A percentile compares a stretch with the other conserved stretches of the same genome.
Evolutionary conservation across 2,888 invertebrate genomes (phyloP).

Genomic region (Petrolisthes manimaculis): DNA sequence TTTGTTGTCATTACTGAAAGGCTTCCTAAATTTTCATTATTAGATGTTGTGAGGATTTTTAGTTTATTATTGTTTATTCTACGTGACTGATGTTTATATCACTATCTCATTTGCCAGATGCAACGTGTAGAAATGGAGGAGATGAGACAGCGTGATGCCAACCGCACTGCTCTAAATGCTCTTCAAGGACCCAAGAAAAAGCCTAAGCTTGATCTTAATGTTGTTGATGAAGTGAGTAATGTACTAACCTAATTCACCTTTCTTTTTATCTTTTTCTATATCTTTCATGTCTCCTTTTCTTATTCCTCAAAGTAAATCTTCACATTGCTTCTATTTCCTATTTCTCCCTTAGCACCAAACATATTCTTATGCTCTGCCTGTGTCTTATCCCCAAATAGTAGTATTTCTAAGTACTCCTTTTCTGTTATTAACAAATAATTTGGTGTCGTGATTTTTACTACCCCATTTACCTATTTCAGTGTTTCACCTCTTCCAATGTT

Average conservation of each 20-base stretch:
- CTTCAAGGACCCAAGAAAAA: slow-evolving; percentile 93
- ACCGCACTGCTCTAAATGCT: slow-evolving; percentile 93
- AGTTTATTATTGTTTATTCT: slow-evolving; percentile 21
- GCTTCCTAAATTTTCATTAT: neutral
- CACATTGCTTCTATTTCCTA: neutral
- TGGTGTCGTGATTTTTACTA: neutral
- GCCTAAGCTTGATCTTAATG: slow-evolving; percentile 79
- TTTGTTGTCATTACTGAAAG: neutral
- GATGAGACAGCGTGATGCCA: slow-evolving; percentile 91
- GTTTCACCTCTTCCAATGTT: neutral
- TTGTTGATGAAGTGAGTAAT: slow-evolving; percentile 56
- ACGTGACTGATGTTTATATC: slow-evolving; percentile 31
- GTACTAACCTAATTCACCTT: neutral
- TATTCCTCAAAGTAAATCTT: neutral
- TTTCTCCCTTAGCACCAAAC: neutral
- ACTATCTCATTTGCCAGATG: slow-evolving; percentile 76
- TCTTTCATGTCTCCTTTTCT: neutral
- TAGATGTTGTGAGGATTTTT: neutral
- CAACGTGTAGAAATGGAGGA: slow-evolving; percentile 96
- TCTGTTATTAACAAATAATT: neutral
- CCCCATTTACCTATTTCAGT: neutral
- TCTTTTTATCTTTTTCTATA: neutral
- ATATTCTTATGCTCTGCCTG: neutral
- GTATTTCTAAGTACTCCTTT: neutral
- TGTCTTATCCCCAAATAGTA: neutral